Conservation (phyloP, 2,797 vertebrate genomes). For the Enteromius anoplus region DNA sequence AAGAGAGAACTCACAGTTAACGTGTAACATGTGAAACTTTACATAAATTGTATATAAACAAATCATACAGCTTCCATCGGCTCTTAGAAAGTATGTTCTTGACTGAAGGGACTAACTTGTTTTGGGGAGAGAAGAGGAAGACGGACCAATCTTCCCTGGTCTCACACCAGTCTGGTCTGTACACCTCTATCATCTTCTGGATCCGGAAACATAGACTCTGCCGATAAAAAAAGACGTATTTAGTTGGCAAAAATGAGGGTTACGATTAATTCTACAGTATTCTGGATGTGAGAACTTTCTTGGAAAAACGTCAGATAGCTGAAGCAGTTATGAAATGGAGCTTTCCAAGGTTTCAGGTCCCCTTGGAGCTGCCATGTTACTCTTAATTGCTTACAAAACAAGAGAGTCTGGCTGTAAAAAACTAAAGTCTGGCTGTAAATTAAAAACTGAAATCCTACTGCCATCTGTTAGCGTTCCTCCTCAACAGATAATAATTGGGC, state of each 20-base stretch:
- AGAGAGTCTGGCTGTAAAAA: conserved; percentile 6
- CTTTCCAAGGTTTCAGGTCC: conserved; percentile 22
- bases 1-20: background rate
- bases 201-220: conserved; percentile 96
- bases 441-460: conserved; percentile 35
- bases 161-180: conserved; percentile 95
- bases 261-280: conserved; percentile 27
- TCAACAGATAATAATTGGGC: conserved; percentile 33
- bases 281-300: background rate
- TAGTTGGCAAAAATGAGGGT: background rate
- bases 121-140: conserved; percentile 96
- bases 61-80: background rate
- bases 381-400: conserved; percentile 53
- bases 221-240: conserved; percentile 5
- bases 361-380: conserved; percentile 30
- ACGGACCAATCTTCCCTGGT: conserved; percentile 93
- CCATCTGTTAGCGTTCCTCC: conserved; percentile 50
- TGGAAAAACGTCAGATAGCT: background rate
- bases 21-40: background rate
- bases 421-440: conserved; percentile 44
- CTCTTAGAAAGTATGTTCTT: background rate
- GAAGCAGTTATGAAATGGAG: conserved; percentile 25
- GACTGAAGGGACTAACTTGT: conserved; percentile 81
- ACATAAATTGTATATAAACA: conserved; percentile 2
- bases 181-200: conserved; percentile 95